Percentiles rank a stretch among this genome's conserved stretches.
phyloP scores from a whole-genome alignment of 2,797 vertebrate genomes.

The Dallia pectoralis region DNA sequence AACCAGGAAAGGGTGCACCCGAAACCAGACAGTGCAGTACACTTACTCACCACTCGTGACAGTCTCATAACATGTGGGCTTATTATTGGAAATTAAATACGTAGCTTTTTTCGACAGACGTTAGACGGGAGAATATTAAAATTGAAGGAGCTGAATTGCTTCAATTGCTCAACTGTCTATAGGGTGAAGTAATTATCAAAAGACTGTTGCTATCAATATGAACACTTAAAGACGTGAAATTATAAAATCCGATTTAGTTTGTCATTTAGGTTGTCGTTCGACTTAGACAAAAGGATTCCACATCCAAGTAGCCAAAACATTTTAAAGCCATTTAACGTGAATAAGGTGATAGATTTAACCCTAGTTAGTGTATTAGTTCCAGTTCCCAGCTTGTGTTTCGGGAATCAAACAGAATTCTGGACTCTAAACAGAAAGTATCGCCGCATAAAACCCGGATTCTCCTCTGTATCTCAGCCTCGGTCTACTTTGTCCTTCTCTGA shows the following conservation, averaged over 20 bases:
- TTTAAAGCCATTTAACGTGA: neutral
- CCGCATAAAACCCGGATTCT: slow-evolving; percentile 49
- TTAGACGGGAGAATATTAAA: neutral
- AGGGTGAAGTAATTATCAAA: neutral
- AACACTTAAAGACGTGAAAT: neutral
- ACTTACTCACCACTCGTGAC: too few species aligned
- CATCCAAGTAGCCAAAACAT: neutral
- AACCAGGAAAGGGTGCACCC: too few species aligned
- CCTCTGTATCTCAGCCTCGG: slow-evolving; percentile 60
- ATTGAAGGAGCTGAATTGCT: neutral
- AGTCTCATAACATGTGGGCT: slow-evolving; percentile 57
- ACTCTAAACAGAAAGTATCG: neutral
- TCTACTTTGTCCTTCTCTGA: slow-evolving; percentile 72
- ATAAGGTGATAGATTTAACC: neutral
- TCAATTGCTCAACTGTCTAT: neutral
- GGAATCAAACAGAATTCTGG: neutral
- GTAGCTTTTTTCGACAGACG: slow-evolving; percentile 33
- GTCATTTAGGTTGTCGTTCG: neutral
- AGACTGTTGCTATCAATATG: neutral
- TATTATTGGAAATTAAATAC: slow-evolving; percentile 63
- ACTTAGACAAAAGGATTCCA: neutral
- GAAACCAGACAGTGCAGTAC: too few species aligned
- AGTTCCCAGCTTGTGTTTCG: neutral
- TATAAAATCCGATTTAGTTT: neutral
- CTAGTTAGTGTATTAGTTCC: neutral